Base-by-base conservation (phyloP, 1,140 invertebrate species). In the Parapsyche elsis region DNA sequence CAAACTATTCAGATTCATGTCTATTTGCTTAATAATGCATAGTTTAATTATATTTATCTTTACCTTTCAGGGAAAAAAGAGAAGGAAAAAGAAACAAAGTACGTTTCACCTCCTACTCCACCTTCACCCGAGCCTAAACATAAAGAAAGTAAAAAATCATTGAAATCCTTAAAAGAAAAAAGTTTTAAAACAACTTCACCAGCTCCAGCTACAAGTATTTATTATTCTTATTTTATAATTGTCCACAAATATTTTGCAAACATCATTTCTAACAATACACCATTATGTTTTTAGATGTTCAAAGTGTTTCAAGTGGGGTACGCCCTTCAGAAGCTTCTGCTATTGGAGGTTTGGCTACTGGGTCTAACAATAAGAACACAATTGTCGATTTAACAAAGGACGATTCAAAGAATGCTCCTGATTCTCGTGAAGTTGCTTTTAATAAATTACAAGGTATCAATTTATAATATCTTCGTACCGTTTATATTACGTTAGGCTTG, bases 361-460 rank as follows among this genome's bases (percentile, higher is more conserved):
- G 92, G 24, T 86, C 88, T 5, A 87, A 90, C 86, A 88, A 88
- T 78, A 84, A 87, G 21, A 90, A 88, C 9, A 87, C 90, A n/a
- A 87, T 91, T 26, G 90, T 91, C 0, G 91, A 92, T 83, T 88
- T 92, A n/a, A 90, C 90, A n/a, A 90, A 91, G 79, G 92, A 92
- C 19, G 90, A 91, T 67, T 88, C 86, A 49, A 89, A 89, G 83
- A 88, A 90, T 85, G 83, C 91, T 21, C 89, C 93, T 0, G 94
- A 94, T 87, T 92, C 92, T 0, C 87, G 90, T 77, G 93, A 94
- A 88, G 90, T 94, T 14, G 91, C 92, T 0, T 94, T 94, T 83
- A 94, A 94, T 85, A 95, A 94, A 84, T 87, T 94, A 74, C 93
- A 94, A 87, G 94, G 94, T 84, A 78, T 71, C 67, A 26, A 45